These are phyloP conservation scores for Lordiphosa collinella DNA, from an alignment of 1,140 invertebrate genomes.

Conservation along the genomic window DNA sequence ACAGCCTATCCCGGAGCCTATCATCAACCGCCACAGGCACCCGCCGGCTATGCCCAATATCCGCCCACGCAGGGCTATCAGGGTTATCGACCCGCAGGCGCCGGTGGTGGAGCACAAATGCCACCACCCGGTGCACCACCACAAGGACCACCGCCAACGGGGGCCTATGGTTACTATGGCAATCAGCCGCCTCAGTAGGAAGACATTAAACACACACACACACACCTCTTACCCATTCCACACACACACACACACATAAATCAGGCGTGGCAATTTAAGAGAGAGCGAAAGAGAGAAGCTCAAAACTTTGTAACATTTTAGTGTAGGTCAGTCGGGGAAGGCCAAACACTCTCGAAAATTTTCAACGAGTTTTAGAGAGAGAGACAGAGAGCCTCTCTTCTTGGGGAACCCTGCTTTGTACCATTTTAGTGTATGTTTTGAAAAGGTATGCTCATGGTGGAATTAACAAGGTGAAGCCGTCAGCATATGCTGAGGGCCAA, in stretches of 20 bases:
- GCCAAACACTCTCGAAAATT: too few relatives aligned
- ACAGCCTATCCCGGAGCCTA: constrained; percentile 74
- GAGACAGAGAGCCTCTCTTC: too few relatives aligned
- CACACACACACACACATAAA: neutral
- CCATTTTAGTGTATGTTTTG: too few relatives aligned
- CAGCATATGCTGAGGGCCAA: too few relatives aligned
- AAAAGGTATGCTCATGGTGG: too few relatives aligned
- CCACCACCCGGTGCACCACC: constrained; percentile 76
- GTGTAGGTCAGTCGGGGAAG: too few relatives aligned
- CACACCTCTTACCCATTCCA: neutral
- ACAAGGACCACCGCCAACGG: constrained; percentile 76
- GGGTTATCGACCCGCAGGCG: constrained; percentile 60
- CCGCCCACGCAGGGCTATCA: constrained; percentile 75
- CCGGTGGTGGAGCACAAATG: constrained; percentile 53
- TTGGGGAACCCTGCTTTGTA: too few relatives aligned
- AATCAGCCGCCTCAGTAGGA: constrained; percentile 69
- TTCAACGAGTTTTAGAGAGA: too few relatives aligned
- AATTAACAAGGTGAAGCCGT: too few relatives aligned
- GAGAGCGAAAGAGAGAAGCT: constrained; percentile 14
- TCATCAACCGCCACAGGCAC: constrained; percentile 65
- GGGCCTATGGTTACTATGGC: constrained; percentile 73
- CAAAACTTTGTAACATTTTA: too few relatives aligned
- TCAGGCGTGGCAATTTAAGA: neutral
- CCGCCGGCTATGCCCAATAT: constrained; percentile 72
- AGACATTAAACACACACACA: neutral